Conservation (phyloP, 2,113 vertebrate genomes). For the Elanus axillaris region DNA sequence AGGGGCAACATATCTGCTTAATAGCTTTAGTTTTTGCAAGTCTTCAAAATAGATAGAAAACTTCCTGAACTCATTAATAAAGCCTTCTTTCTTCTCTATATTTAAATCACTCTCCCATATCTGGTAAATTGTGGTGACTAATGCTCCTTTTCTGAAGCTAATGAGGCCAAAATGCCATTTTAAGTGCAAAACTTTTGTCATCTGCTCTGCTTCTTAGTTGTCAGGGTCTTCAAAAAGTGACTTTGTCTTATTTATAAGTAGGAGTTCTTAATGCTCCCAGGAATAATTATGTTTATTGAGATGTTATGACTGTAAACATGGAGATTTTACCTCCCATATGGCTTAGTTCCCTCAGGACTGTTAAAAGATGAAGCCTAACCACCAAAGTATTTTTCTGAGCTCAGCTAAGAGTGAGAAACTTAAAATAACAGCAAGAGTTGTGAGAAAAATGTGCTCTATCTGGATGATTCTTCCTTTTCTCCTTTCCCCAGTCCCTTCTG, state of each 20-base stretch:
- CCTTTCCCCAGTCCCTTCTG: neutral
- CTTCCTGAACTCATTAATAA: neutral
- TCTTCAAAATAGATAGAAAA: neutral
- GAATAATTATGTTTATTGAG: neutral
- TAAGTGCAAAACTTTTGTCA: neutral
- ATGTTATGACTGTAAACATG: neutral
- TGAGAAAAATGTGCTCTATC: neutral
- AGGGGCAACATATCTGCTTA: neutral
- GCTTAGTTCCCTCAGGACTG: neutral
- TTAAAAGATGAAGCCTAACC: neutral
- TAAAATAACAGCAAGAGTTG: neutral
- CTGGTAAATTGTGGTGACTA: neutral
- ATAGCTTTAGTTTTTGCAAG: neutral
- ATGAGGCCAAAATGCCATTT: conserved; percentile 11
- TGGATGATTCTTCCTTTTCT: neutral
- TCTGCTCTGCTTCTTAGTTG: neutral
- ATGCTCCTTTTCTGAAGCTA: conserved; percentile 8
- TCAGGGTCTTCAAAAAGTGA: neutral
- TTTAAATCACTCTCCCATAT: neutral
- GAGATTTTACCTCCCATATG: neutral
- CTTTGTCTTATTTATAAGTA: neutral
- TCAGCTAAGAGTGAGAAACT: neutral
- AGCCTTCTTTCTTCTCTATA: neutral
- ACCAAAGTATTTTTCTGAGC: neutral
- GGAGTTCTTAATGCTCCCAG: neutral